Evolutionary conservation across 2,113 vertebrate genomes (phyloP).

Genomic region (Lamprotornis superbus): DNA sequence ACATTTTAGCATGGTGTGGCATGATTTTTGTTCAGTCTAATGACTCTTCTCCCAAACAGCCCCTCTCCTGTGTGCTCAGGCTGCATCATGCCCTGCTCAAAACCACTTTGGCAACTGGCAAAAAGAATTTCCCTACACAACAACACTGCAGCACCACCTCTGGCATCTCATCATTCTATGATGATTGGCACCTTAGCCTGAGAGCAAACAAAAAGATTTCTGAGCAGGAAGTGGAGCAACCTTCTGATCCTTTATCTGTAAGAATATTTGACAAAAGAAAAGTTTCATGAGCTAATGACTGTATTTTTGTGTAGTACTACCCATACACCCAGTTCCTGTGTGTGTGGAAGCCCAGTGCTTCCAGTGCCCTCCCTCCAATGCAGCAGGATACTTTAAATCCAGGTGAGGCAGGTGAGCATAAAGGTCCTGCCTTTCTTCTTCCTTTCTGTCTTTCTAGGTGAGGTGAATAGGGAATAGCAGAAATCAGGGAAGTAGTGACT

Average conservation of each 20-base stretch:
- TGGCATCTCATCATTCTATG: not conserved
- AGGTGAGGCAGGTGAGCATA: not conserved
- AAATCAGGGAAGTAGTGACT: not conserved
- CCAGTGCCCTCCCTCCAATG: not conserved
- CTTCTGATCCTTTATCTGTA: not conserved
- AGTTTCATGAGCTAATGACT: not conserved
- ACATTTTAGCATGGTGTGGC: not conserved
- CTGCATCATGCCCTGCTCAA: not conserved
- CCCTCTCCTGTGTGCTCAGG: not conserved
- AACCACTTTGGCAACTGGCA: not conserved
- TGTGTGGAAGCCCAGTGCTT: not conserved
- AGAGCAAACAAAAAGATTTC: not conserved
- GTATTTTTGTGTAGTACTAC: not conserved
- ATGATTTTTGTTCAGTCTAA: not conserved
- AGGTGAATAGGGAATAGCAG: not conserved
- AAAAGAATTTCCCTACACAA: not conserved
- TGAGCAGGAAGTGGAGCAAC: not conserved
- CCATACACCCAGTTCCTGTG: accelerated
- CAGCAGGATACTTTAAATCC: not conserved
- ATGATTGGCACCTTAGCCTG: not conserved
- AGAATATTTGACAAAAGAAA: not conserved
- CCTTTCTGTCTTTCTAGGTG: not conserved
- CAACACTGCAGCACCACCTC: not conserved
- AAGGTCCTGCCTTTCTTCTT: not conserved
- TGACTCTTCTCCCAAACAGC: not conserved